A percentile compares a stretch with the other conserved stretches of the same genome.
Evolutionary conservation across 1,140 invertebrate genomes (phyloP).

Genomic region (Diorhabda sublineata): DNA sequence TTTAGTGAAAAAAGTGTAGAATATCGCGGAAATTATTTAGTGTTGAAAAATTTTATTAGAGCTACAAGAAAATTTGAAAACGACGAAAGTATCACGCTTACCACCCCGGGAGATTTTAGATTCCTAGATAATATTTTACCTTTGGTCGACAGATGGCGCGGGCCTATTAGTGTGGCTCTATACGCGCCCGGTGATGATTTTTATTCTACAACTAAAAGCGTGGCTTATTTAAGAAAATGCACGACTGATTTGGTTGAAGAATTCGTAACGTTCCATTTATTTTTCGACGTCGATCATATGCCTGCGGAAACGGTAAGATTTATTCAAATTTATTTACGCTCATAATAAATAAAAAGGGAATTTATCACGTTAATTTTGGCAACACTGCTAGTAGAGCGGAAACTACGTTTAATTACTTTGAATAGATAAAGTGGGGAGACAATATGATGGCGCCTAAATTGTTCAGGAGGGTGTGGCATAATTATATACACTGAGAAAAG

Average conservation of each 20-base stretch:
- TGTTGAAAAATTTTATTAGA: constrained; percentile 78
- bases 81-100: constrained; percentile 65
- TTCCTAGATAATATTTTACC: constrained; percentile 40
- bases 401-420: too few relatives aligned
- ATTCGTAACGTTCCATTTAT: constrained; percentile 62
- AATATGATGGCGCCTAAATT: too few relatives aligned
- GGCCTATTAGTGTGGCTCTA: constrained; percentile 65
- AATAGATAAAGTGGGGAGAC: too few relatives aligned
- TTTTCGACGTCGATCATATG: constrained; percentile 59
- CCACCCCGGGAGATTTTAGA: constrained; percentile 62
- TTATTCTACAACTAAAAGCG: constrained; percentile 52
- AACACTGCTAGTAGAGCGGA: too few relatives aligned
- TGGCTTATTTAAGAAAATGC: constrained; percentile 58
- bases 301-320: constrained; percentile 50
- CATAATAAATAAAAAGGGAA: too few relatives aligned
- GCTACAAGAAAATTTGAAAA: constrained; percentile 49
- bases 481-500: too few relatives aligned
- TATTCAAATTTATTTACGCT: too few relatives aligned
- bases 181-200: constrained; percentile 67
- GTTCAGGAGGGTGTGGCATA: too few relatives aligned
- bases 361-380: too few relatives aligned
- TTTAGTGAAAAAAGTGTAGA: constrained; percentile 7
- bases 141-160: constrained; percentile 46
- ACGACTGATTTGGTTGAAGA: constrained; percentile 50
- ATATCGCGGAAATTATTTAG: constrained; percentile 77